phyloP scores from a whole-genome alignment of 2,797 vertebrate genomes.

The Characodon lateralis region DNA sequence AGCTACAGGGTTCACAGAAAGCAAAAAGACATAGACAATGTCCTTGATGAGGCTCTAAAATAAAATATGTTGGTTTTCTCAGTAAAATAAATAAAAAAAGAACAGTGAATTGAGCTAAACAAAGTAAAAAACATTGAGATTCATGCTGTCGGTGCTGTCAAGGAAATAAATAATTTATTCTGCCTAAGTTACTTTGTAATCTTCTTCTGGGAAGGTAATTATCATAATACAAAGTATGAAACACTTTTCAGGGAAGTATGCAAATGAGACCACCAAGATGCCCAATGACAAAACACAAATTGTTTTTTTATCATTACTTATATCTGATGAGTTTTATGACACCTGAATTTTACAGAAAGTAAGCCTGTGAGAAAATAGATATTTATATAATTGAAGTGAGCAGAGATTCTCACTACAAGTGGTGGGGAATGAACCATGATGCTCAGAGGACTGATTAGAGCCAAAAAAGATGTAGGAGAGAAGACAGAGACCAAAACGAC shows the following conservation, averaged over 20 bases:
- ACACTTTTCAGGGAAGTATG: no score
- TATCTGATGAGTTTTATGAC: background rate
- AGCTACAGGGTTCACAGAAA: slow-evolving; percentile 49
- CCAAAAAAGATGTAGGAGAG: background rate
- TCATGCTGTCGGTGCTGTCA: no score
- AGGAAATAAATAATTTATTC: background rate
- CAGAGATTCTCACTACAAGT: background rate
- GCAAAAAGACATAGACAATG: background rate
- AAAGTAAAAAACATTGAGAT: no score
- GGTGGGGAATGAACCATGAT: background rate
- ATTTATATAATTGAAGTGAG: background rate
- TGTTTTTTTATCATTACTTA: background rate
- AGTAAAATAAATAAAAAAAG: background rate
- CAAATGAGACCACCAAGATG: background rate
- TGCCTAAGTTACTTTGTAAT: background rate
- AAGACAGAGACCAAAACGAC: background rate
- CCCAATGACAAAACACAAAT: no score
- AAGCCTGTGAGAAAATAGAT: background rate
- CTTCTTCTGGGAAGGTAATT: background rate
- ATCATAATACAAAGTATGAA: no score
- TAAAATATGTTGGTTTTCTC: background rate
- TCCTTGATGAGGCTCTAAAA: background rate
- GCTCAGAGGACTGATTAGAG: background rate
- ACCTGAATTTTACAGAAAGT: background rate
- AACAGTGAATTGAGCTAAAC: background rate